A percentile compares a stretch with the other conserved stretches of the same genome.
Evolutionary conservation across 2,888 invertebrate genomes (phyloP).

Genomic region (Rhaphigaster nebulosa): DNA sequence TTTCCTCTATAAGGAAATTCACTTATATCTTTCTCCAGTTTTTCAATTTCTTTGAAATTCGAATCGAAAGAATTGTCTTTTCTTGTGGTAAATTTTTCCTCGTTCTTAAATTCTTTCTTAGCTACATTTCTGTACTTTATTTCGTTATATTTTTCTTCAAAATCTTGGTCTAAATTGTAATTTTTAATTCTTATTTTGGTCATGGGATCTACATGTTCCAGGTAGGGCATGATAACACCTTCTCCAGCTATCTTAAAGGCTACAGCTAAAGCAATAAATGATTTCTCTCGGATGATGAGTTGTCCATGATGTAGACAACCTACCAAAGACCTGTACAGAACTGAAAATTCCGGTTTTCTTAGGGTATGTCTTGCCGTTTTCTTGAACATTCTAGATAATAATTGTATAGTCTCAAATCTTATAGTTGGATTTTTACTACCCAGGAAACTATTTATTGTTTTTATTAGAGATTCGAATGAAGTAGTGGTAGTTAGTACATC

Average conservation of each 20-base stretch:
- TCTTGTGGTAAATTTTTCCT: not conserved
- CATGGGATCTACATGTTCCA: not conserved
- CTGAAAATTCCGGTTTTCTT: not conserved
- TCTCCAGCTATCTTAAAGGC: not conserved
- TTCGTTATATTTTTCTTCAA: slow-evolving; percentile 26
- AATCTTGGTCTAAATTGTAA: not conserved
- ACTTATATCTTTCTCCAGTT: not conserved
- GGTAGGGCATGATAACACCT: not conserved
- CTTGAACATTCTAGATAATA: not conserved
- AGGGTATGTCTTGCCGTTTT: not conserved
- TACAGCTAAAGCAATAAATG: not conserved
- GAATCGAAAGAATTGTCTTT: not conserved
- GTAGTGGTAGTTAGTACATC: not conserved
- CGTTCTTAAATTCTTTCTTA: not conserved
- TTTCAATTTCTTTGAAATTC: not conserved
- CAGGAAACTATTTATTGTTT: not conserved
- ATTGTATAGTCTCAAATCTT: slow-evolving; percentile 14
- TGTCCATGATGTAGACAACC: not conserved
- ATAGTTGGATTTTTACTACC: not conserved
- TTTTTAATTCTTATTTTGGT: not conserved
- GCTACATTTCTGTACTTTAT: not conserved
- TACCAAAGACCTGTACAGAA: not conserved
- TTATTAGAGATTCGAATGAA: slow-evolving; percentile 14
- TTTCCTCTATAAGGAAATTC: not conserved
- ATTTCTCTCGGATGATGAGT: not conserved